These are phyloP conservation scores for Mactra quadrangularis DNA, from an alignment of 1,140 invertebrate genomes.

Conservation along the genomic window DNA sequence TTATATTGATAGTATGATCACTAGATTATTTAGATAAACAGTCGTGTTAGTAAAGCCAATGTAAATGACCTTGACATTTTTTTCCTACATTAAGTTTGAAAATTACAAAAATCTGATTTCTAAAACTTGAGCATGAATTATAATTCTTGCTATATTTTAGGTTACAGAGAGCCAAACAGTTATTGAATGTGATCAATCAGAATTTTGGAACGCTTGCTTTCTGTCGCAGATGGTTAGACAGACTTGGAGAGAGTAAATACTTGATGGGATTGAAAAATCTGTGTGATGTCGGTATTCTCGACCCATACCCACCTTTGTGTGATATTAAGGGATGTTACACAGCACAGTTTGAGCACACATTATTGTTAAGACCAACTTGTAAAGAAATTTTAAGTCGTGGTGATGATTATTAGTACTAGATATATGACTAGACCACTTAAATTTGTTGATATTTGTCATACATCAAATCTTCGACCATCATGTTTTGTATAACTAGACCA, in stretches of 20 bases:
- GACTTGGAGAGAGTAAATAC: conserved; percentile 98
- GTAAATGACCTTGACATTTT: no score
- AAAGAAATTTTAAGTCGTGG: conserved; percentile 99
- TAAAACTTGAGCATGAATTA: no score
- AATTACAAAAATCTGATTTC: no score
- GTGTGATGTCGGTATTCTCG: conserved; percentile 94
- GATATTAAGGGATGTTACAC: conserved; percentile 99
- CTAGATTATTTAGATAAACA: no score
- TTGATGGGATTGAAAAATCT: conserved; percentile 99
- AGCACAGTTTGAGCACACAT: conserved; percentile 99
- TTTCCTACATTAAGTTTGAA: no score
- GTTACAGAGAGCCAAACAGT: conserved; percentile 92
- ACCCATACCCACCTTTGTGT: conserved; percentile 98
- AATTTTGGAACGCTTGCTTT: conserved; percentile 99
- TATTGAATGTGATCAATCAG: conserved; percentile 98
- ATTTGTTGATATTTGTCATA: no score
- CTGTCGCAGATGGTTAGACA: conserved; percentile 99
- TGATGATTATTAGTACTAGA: conserved; percentile 94
- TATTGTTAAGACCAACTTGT: conserved; percentile 98
- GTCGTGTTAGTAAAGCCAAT: no score
- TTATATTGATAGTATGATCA: no score
- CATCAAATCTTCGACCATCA: no score
- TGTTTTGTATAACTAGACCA: no score
- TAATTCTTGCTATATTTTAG: conserved; percentile 57
- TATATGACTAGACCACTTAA: no score